Base-by-base conservation (phyloP, 2,113 vertebrate genomes). In the Brachirus orientalis region DNA sequence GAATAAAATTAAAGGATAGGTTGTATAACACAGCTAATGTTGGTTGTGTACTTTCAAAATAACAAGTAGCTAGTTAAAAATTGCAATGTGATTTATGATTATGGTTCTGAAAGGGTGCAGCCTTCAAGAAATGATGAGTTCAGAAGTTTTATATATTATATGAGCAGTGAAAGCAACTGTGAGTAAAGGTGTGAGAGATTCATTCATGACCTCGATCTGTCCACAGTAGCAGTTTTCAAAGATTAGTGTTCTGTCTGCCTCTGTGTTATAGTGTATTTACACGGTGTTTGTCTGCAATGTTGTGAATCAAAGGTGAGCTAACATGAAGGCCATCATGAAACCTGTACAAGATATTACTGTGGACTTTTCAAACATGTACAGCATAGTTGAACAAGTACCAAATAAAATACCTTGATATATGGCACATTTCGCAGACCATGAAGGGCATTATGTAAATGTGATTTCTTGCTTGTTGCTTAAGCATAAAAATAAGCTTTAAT, bases 311-410 rank as follows among this genome's bases (percentile, higher is more conserved):
- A 69, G 61, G 37, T 63, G 69, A 77, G 63, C 64, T 51, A 16
- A 67, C 28, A 64, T 10, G 70, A 72, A 80, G 74, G 68, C 57
- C 70, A 35, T 75, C 75, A 66, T 69, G 55, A 45, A 45, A 47
- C 60, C 53, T 70, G 33, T 82, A 72, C 77, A 82, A 44, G 36
- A 53, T 77, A 72, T 61, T 64, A 57, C 60, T 28, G 16, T 33
- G n/a, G 45, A 58, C 54, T 45, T 75, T 56, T 69, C n/a, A 53
- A 54, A 48, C 51, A 60, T 50, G 51, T 62, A 28, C 28, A 28
- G 28, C 6, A 51, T 2, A 54, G 47, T 36, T 69, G 62, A 51
- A 44, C 44, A 13, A 9, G 35, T 38, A 58, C 12, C 10, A 45
- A 36, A 75, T 80, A 63, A 75, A 83, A 69, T 13, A 53, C 18